Evolutionary conservation across 1,140 invertebrate genomes (phyloP).

Genomic region (Lethocerus indicus): DNA sequence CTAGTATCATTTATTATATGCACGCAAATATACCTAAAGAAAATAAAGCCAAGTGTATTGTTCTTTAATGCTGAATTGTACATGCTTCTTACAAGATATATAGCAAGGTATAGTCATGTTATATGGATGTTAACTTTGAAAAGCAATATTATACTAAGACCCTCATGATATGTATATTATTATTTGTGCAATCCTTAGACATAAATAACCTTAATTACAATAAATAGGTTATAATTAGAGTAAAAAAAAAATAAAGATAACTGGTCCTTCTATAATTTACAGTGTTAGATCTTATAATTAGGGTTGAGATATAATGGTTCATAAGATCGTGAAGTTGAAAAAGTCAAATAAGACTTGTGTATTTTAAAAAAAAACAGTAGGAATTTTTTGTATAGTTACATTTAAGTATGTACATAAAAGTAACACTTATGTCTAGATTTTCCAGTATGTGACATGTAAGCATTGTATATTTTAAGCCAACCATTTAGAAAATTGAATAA

Average conservation of each 20-base stretch:
- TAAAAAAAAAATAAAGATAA: conserved; percentile 4
- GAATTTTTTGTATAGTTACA: conserved; percentile 11
- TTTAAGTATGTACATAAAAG: conserved; percentile 9
- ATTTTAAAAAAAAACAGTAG: conserved; percentile 9
- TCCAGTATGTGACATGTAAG: conserved; percentile 1
- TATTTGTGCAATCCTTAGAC: neutral
- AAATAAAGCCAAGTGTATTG: conserved; percentile 1
- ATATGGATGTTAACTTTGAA: conserved; percentile 2
- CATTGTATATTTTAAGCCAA: conserved; percentile 12
- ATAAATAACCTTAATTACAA: neutral
- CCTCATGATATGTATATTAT: neutral
- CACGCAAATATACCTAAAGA: neutral
- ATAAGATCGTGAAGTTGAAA: conserved; percentile 2
- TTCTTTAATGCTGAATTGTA: neutral
- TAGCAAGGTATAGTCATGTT: neutral
- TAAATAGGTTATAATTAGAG: neutral
- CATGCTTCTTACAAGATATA: conserved; percentile 6
- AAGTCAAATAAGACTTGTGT: conserved; percentile 10
- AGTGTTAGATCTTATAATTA: conserved; percentile 7
- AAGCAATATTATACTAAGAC: conserved; percentile 8
- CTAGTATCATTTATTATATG: neutral
- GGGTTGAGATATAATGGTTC: neutral
- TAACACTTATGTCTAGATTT: conserved; percentile 12
- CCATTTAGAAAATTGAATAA: conserved; percentile 5
- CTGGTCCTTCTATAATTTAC: conserved; percentile 1